A percentile compares a stretch with the other conserved stretches of the same genome.
phyloP scores from a whole-genome alignment of 2,113 vertebrate species.

The Malurus melanocephalus region DNA sequence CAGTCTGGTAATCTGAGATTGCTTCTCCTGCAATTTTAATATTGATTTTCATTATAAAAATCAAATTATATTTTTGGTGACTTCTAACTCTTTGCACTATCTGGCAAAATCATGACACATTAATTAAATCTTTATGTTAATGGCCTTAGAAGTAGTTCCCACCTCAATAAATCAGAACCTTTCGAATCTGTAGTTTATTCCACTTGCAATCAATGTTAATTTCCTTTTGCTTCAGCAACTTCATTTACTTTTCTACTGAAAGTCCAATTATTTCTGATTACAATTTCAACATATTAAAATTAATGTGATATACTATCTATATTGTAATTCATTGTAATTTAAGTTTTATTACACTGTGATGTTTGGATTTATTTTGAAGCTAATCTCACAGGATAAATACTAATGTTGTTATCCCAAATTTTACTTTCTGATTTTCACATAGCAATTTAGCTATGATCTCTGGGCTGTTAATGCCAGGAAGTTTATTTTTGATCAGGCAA shows the following conservation, averaged over 20 bases:
- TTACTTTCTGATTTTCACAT: background rate
- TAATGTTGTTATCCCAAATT: background rate
- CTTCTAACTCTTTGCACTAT: slow-evolving; percentile 34
- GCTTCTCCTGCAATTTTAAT: slow-evolving; percentile 26
- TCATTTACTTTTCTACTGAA: slow-evolving; percentile 59
- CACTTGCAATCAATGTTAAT: slow-evolving; percentile 64
- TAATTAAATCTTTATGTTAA: slow-evolving; percentile 69
- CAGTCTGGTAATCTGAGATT: background rate
- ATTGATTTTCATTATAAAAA: slow-evolving; percentile 55
- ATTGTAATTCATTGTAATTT: slow-evolving; percentile 25
- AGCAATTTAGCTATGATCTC: background rate
- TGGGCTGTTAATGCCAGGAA: background rate
- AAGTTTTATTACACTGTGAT: slow-evolving; percentile 18
- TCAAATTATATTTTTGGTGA: slow-evolving; percentile 8
- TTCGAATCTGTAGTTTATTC: slow-evolving; percentile 57
- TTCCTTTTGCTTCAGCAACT: slow-evolving; percentile 63
- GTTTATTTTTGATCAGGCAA: background rate
- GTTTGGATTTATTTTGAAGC: slow-evolving; percentile 10
- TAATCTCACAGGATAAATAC: background rate
- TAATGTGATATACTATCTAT: slow-evolving; percentile 40
- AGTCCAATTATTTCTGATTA: slow-evolving; percentile 62
- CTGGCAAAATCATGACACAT: slow-evolving; percentile 31
- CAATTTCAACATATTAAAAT: slow-evolving; percentile 52
- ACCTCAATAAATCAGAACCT: slow-evolving; percentile 61
- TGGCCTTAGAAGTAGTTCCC: slow-evolving; percentile 34